Evolutionary conservation across 1,140 invertebrate species (phyloP).

Genomic region (Pteromalus puparum): DNA sequence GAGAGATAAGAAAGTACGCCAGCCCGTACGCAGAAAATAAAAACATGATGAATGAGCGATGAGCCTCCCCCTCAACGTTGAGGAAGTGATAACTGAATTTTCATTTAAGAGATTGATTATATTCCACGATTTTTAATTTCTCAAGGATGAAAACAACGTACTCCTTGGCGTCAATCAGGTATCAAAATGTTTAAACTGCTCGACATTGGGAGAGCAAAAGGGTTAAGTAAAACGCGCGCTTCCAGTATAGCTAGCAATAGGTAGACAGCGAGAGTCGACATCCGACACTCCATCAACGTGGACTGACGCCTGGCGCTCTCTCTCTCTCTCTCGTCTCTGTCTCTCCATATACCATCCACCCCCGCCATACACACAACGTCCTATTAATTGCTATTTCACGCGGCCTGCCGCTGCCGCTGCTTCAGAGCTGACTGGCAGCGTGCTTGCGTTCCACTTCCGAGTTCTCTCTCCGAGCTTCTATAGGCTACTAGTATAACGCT

Average conservation of each 20-base stretch:
- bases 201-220: neutral
- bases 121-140: too few species aligned
- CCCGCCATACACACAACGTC: neutral
- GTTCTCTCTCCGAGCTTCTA: neutral
- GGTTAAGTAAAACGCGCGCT: neutral
- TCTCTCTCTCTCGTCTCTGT: neutral
- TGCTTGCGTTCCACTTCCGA: constrained; percentile 18
- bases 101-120: neutral
- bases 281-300: constrained; percentile 12
- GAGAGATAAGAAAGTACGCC: neutral
- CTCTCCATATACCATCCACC: neutral
- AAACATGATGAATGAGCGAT: neutral
- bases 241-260: neutral
- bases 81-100: neutral
- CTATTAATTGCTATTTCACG: constrained; percentile 28
- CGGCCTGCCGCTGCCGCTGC: neutral
- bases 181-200: constrained; percentile 1
- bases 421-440: constrained; percentile 9
- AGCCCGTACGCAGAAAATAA: neutral
- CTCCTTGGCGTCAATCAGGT: neutral
- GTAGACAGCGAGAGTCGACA: constrained; percentile 6
- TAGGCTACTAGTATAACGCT: neutral
- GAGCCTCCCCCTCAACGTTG: neutral
- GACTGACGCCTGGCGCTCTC: neutral
- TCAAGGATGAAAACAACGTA: too few species aligned